Evolutionary conservation across 1,140 invertebrate genomes (phyloP), one percentile per base, ranked within the genome.

Genomic region (Calosoma granatense): DNA sequence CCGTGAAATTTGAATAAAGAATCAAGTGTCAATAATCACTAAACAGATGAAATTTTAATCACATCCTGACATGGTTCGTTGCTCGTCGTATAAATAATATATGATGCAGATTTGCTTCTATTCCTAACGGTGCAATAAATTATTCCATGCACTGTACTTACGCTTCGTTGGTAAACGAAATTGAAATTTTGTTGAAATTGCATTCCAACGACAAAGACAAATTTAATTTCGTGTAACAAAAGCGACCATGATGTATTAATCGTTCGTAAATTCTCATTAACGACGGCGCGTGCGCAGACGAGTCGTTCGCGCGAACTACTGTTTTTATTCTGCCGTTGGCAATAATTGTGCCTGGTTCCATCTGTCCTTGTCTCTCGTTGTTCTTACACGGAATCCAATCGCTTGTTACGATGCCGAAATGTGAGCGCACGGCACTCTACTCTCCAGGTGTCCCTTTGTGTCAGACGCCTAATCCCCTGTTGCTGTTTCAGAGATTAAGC

Each of bases 181-280:
- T 47, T 47, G 41, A 47, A 47, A 47, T 47, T 47, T 47, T 47
- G 41, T 47, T 17, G 41, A 47, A 47, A 47, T 47, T 47, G 15
- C 41, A 47, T 47, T 47, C 15, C 41, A 17, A 47, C 41, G 41
- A 47, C 41, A 47, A 47, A 47, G 41, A 47, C 41, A 47, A 47
- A 11, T 47, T 47, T 47, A 47, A 47, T 47, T 47, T 47, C 15
- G 15, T 12, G 3, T 47, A 12, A 17, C 15, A 47, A 47, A 47
- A 47, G 41, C 41, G 41, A 17, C 41, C 15, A 17, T 47, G 41
- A 47, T 47, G 41, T 47, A 47, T 47, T 47, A 11, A 47, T 47
- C 15, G 26, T 47, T 47, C 41, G 15, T 47, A 11, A 47, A 11
- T 47, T 47, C 15, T 47, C 41, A 36, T 36, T 36, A 36, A n/a